Conservation (phyloP, 1,140 invertebrate genomes). For the Latrodectus geometricus region DNA sequence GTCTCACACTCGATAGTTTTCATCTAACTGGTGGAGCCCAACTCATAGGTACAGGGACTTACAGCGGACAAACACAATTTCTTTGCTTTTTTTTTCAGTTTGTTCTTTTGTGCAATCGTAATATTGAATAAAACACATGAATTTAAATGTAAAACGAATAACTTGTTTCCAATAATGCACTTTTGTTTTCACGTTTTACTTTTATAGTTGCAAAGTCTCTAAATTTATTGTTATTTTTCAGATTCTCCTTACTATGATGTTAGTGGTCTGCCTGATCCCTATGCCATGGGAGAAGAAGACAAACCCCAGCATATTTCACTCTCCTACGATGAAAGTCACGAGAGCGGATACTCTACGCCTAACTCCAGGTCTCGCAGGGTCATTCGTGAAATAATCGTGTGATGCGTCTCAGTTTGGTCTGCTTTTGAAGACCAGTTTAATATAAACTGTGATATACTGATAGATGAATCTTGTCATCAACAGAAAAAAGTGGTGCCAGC, state of each 20-base stretch:
- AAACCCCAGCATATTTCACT: conserved; percentile 85
- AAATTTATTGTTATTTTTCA: conserved; percentile 66
- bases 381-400: conserved; percentile 94
- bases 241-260: conserved; percentile 94
- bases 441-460: conserved; percentile 52
- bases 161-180: no score
- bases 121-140: no score
- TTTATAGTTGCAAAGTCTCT: neutral
- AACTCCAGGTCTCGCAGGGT: conserved; percentile 89
- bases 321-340: conserved; percentile 90
- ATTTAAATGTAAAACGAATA: no score
- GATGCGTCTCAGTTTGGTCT: conserved; percentile 68
- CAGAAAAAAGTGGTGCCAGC: conserved; percentile 32
- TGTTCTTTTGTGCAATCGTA: no score
- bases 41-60: no score
- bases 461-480: conserved; percentile 26
- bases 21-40: no score
- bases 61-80: no score
- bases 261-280: conserved; percentile 87
- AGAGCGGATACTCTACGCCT: conserved; percentile 92
- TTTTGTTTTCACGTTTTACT: no score
- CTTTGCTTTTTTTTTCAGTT: no score
- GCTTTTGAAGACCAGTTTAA: conserved; percentile 24
- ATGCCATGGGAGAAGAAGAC: conserved; percentile 76
- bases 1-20: no score